Conservation (phyloP, 2,888 invertebrate species). For the Chloromyia formosa region DNA sequence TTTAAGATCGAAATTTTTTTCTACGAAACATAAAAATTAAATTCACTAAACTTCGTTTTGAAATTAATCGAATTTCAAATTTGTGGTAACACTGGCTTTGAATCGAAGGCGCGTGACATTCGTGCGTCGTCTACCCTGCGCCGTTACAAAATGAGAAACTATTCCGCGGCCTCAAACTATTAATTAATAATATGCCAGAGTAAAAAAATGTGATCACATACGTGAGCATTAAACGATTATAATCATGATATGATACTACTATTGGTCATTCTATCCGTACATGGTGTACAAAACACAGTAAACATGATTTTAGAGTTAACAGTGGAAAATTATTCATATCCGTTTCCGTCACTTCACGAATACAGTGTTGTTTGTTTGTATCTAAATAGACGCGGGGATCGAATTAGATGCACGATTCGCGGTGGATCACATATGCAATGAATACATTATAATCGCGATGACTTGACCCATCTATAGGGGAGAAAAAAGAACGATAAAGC, state of each 20-base stretch:
- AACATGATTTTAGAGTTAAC: slow-evolving; percentile 18
- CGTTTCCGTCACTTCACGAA: slow-evolving; percentile 49
- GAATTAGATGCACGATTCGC: slow-evolving; percentile 2
- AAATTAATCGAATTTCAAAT: no score
- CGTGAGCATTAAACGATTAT: slow-evolving; percentile 30
- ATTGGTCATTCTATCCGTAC: slow-evolving; percentile 12
- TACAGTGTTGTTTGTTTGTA: no score
- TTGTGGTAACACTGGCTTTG: background rate
- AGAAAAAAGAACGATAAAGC: no score
- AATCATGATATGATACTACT: slow-evolving; percentile 26
- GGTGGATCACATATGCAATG: background rate
- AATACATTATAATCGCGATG: slow-evolving; percentile 30
- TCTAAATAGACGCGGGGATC: no score
- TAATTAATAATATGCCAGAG: slow-evolving; percentile 27
- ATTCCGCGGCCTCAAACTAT: slow-evolving; percentile 21
- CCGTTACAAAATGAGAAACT: slow-evolving; percentile 4
- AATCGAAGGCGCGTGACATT: slow-evolving; percentile 30
- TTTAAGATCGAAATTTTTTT: no score
- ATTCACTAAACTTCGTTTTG: background rate
- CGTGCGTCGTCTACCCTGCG: slow-evolving; percentile 2
- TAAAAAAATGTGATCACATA: slow-evolving; percentile 19
- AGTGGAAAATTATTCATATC: slow-evolving; percentile 49
- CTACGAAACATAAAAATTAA: background rate
- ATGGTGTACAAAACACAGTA: background rate
- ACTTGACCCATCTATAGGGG: slow-evolving; percentile 45